Conservation (phyloP, 2,888 invertebrate genomes). For the Lithophane leautieri region DNA sequence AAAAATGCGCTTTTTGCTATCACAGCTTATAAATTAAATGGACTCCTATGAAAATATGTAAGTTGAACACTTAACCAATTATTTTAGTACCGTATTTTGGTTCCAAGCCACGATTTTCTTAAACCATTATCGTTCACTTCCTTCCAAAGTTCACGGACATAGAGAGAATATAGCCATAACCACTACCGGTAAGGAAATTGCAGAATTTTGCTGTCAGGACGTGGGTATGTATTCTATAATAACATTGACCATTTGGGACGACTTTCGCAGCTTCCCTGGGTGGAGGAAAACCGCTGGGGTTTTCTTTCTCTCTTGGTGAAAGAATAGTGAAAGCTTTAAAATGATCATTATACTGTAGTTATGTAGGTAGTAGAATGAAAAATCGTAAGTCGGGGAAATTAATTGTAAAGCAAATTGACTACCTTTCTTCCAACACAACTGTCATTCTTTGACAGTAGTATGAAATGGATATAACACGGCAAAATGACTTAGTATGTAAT, state of each 20-base stretch:
- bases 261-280: not conserved
- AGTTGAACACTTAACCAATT: not conserved
- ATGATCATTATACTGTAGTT: not conserved
- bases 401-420: not conserved
- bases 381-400: not conserved
- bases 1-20: slow-evolving; percentile 59
- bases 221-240: not conserved
- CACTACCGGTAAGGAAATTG: slow-evolving; percentile 1
- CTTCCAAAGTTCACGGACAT: not conserved
- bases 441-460: too few species aligned
- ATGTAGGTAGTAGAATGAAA: not conserved
- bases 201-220: not conserved
- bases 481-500: too few species aligned
- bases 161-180: slow-evolving; percentile 3
- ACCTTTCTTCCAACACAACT: not conserved
- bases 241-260: not conserved
- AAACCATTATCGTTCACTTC: not conserved
- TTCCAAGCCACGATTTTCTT: not conserved
- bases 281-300: too few species aligned
- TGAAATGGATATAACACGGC: too few species aligned
- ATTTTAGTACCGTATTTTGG: not conserved
- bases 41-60: slow-evolving; percentile 20
- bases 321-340: too few species aligned
- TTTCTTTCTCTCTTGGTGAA: not conserved
- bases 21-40: slow-evolving; percentile 43